Evolutionary conservation across 1,140 invertebrate species (phyloP).

Genomic region (Daktulosphaira vitifoliae): DNA sequence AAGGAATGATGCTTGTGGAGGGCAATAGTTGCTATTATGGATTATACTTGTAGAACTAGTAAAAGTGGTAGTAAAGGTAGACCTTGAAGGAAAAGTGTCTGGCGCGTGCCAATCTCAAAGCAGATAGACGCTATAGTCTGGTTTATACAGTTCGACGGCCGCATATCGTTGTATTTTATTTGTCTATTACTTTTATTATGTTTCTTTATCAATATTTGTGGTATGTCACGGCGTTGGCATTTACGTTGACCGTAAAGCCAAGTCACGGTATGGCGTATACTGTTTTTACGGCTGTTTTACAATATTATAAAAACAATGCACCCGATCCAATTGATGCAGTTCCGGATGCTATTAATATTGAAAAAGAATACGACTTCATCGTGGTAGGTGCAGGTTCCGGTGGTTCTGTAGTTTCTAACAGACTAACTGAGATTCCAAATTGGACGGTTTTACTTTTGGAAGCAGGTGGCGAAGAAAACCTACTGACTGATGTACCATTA

Average conservation of each 20-base stretch:
- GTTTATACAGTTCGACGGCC: too few relatives aligned
- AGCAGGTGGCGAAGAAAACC: conserved; percentile 54
- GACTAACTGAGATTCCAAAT: conserved; percentile 44
- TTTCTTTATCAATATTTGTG: too few relatives aligned
- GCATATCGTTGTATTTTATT: too few relatives aligned
- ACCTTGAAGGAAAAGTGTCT: too few relatives aligned
- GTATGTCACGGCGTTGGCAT: not conserved
- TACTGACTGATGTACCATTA: conserved; percentile 65
- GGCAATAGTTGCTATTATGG: too few relatives aligned
- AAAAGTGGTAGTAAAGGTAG: too few relatives aligned
- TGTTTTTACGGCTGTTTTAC: conserved; percentile 35
- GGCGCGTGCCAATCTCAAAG: too few relatives aligned
- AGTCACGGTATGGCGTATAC: conserved; percentile 22
- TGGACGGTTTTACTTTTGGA: conserved; percentile 45
- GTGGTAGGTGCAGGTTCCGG: conserved; percentile 50
- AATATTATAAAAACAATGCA: conserved; percentile 36
- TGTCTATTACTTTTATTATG: too few relatives aligned
- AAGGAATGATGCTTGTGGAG: too few relatives aligned
- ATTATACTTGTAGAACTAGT: too few relatives aligned
- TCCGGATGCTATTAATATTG: conserved; percentile 35
- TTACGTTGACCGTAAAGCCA: not conserved
- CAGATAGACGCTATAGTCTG: too few relatives aligned
- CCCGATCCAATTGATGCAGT: conserved; percentile 35
- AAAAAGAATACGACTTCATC: conserved; percentile 41
- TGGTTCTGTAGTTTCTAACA: conserved; percentile 49